phyloP scores from a whole-genome alignment of 2,113 vertebrate genomes.

The Neodon shergylaensis region DNA sequence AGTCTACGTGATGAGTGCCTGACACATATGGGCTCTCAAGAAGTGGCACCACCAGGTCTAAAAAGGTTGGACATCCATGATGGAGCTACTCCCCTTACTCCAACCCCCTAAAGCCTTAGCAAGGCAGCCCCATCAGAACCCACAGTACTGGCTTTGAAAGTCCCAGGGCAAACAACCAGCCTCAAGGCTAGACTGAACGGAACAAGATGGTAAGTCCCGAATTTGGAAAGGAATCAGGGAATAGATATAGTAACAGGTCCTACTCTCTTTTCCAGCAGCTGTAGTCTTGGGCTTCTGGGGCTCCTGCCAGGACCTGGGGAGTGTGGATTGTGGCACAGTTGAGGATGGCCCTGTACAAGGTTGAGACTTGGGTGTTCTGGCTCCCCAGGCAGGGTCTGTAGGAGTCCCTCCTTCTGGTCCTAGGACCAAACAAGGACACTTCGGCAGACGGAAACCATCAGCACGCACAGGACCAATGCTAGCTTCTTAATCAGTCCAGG shows the following conservation, averaged over 20 bases:
- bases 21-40: neutral
- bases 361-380: neutral
- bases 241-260: neutral
- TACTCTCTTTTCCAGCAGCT: neutral
- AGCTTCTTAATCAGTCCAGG: slow-evolving; percentile 68
- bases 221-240: neutral
- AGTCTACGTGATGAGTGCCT: neutral
- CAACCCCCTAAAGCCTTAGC: neutral
- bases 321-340: neutral
- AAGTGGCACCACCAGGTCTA: neutral
- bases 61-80: neutral
- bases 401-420: neutral
- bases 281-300: neutral
- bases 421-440: slow-evolving; percentile 50
- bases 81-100: no score
- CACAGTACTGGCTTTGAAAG: neutral
- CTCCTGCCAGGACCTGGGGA: neutral
- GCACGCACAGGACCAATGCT: neutral
- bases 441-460: slow-evolving; percentile 41
- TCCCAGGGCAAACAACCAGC: neutral
- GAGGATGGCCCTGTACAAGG: neutral
- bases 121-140: neutral
- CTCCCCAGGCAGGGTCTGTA: neutral
- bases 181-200: neutral
- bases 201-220: neutral